These are phyloP conservation scores for Microtus ochrogaster DNA, from an alignment of 2,113 vertebrate species.

Conservation along the genomic window DNA sequence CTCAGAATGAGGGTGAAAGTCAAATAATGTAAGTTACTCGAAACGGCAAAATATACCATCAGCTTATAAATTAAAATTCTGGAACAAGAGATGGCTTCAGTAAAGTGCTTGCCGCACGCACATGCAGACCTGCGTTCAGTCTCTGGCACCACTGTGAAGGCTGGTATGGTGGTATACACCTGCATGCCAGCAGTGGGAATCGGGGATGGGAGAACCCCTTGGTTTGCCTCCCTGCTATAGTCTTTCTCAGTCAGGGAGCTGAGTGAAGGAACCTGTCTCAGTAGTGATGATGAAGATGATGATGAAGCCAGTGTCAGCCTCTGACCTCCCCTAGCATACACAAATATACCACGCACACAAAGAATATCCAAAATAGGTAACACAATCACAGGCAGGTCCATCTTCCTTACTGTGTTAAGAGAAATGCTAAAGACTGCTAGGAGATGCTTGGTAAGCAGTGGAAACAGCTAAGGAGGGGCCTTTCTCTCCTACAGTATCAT, in stretches of 20 bases:
- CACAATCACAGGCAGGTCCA: neutral
- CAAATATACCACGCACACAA: neutral
- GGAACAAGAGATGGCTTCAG: neutral
- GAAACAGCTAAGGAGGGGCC: neutral
- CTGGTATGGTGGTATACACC: neutral
- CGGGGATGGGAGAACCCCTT: no score
- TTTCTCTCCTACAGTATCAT: neutral
- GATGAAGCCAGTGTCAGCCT: neutral
- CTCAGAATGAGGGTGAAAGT: no score
- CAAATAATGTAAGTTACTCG: neutral
- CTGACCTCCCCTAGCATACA: neutral
- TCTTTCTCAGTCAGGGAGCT: neutral
- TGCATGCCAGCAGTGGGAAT: neutral
- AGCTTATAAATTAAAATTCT: neutral
- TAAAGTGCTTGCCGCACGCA: no score
- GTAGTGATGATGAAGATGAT: neutral
- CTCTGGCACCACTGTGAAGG: no score
- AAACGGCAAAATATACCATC: neutral
- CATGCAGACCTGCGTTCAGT: neutral
- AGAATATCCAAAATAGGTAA: no score
- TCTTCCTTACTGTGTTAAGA: neutral
- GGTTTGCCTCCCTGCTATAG: neutral
- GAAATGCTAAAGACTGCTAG: neutral
- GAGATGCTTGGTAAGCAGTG: neutral
- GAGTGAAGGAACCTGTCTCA: neutral